Evolutionary conservation across 2,113 vertebrate species (phyloP).

Genomic region (Hemicordylus capensis): DNA sequence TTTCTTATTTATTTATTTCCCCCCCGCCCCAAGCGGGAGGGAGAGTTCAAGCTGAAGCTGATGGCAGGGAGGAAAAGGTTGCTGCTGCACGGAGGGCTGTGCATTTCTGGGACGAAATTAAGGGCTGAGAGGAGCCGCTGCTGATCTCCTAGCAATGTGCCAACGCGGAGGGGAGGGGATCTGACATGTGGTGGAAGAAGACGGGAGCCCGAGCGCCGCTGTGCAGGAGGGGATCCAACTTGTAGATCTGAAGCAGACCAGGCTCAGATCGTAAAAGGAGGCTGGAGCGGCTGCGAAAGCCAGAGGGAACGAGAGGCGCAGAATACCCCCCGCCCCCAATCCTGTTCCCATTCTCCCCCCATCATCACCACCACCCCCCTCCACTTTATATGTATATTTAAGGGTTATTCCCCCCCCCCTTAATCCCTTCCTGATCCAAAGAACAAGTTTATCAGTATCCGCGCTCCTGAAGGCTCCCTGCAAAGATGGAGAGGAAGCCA

Average conservation of each 20-base stretch:
- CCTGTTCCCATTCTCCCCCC: not conserved
- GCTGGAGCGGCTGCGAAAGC: constrained; percentile 53
- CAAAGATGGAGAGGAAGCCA: constrained; percentile 63
- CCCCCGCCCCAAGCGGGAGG: constrained; percentile 13
- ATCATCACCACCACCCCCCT: not conserved
- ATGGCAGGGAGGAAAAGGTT: constrained; percentile 44
- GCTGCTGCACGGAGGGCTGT: constrained; percentile 25
- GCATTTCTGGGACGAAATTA: constrained; percentile 46
- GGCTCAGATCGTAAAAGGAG: constrained; percentile 63
- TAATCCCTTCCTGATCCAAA: constrained; percentile 34
- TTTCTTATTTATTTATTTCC: constrained; percentile 1
- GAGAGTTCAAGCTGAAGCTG: constrained; percentile 48
- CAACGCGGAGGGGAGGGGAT: constrained; percentile 48
- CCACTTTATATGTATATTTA: not conserved
- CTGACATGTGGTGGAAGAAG: constrained; percentile 51
- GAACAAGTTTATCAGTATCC: constrained; percentile 61
- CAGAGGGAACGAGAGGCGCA: constrained; percentile 41
- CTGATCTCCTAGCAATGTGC: constrained; percentile 39
- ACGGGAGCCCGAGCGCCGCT: constrained; percentile 46
- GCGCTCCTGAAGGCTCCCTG: constrained; percentile 40
- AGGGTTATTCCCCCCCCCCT: constrained; percentile 9
- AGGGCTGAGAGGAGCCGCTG: constrained; percentile 42
- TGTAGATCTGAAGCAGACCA: constrained; percentile 55
- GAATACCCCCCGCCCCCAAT: not conserved
- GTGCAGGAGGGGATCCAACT: constrained; percentile 63